These are phyloP conservation scores for Calliscelio sp. DNA, from an alignment of 2,888 invertebrate genomes.

Conservation along the genomic window DNA sequence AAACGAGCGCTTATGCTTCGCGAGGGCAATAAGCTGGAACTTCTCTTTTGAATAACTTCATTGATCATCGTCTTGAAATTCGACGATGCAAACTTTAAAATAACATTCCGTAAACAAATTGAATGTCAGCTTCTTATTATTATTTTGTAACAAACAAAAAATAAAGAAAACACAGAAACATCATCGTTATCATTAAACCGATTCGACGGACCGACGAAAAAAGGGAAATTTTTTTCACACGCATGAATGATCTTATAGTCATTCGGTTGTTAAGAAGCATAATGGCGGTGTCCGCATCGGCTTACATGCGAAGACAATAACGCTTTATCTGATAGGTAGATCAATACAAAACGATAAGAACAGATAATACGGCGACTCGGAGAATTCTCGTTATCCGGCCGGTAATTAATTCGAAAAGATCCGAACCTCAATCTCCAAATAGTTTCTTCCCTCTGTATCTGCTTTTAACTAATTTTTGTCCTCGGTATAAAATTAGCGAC, in stretches of 20 bases:
- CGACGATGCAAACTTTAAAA: slow-evolving; percentile 36
- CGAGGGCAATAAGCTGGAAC: slow-evolving; percentile 67
- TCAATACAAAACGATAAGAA: slow-evolving; percentile 30
- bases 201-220: no score
- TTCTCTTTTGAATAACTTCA: slow-evolving; percentile 66
- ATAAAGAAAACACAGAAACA: no score
- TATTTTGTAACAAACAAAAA: no score
- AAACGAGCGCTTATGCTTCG: slow-evolving; percentile 77
- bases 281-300: slow-evolving; percentile 19
- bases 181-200: no score
- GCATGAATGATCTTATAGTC: slow-evolving; percentile 20
- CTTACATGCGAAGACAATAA: slow-evolving; percentile 76
- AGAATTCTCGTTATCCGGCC: background rate
- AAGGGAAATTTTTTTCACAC: slow-evolving; percentile 16
- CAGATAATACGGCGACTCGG: slow-evolving; percentile 20
- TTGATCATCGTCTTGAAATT: slow-evolving; percentile 58
- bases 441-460: no score
- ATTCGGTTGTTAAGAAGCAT: slow-evolving; percentile 31
- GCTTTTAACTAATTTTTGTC: no score
- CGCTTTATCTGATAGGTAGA: slow-evolving; percentile 77
- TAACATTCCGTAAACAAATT: slow-evolving; percentile 1
- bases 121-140: slow-evolving; percentile 18
- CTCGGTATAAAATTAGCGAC: slow-evolving; percentile 12
- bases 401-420: background rate
- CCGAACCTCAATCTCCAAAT: no score